Evolutionary conservation across 2,113 vertebrate genomes (phyloP).

Genomic region (Triplophysa tibetana): DNA sequence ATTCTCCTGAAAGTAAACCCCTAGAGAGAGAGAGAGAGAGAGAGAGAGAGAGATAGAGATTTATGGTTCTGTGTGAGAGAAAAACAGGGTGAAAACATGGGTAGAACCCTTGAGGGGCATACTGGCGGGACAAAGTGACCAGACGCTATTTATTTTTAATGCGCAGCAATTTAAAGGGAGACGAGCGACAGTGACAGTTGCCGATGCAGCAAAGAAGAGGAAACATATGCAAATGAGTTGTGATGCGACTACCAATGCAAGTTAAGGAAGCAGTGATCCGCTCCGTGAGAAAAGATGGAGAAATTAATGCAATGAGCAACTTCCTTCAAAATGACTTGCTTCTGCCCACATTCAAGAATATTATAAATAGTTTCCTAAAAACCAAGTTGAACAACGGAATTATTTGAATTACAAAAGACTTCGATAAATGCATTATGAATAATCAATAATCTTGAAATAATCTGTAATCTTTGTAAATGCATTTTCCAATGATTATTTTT

Average conservation of each 20-base stretch:
- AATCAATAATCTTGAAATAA: background rate
- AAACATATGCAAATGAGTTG: no score
- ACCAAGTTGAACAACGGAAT: background rate
- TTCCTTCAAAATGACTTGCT: background rate
- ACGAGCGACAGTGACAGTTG: no score
- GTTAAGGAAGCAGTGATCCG: background rate
- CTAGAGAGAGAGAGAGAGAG: conserved; percentile 41
- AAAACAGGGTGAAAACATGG: background rate
- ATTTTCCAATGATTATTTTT: no score
- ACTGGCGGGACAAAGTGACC: background rate
- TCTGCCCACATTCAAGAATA: background rate
- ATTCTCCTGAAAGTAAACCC: conserved; percentile 90
- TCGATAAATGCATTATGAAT: background rate
- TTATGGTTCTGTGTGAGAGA: background rate
- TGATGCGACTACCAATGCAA: background rate
- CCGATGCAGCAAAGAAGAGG: no score
- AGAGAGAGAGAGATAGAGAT: no score
- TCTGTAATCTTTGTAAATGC: no score
- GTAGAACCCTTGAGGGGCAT: background rate
- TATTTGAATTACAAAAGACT: background rate
- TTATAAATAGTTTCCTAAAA: background rate
- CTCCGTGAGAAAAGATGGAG: background rate
- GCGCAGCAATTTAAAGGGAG: no score
- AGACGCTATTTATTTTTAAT: background rate
- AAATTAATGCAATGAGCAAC: conserved; percentile 9